Evolutionary conservation across 2,113 vertebrate genomes (phyloP), one percentile per base, ranked within the genome.

Genomic region (Clarias gariepinus): DNA sequence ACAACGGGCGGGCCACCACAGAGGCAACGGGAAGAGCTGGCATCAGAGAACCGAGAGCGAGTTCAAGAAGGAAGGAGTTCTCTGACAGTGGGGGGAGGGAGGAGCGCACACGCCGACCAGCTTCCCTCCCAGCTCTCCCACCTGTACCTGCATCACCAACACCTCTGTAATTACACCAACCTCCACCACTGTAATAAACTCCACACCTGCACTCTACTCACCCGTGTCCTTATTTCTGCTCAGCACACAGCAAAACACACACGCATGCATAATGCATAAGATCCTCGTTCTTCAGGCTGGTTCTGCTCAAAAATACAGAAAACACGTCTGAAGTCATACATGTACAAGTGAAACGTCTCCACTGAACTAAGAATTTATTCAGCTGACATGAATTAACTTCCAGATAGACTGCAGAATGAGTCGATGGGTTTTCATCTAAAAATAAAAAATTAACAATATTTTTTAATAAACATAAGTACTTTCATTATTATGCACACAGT

Each of bases 1-100:
- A 8, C 74, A 91, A 0, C 89, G 91, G 66, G 87, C 84, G 85
- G 85, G 89, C 28, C 76, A 89, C 81, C 79, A 76, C 13, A 85
- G 90, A 0, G 91, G 92, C 16, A 87, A 87, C 21, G 71, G 88
- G 63, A 89, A 93, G 52, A 92, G 89, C n/a, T 86, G 89, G 81
- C 90, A 91, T 11, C 93, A 92, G 84, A 90, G 89, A 81, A 88
- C 87, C 85, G 94, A 94, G 77, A 84, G 86, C 13, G 92, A 91
- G 18, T 87, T 89, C 8, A 91, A 82, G 8, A 86, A 89, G 28
- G 94, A 94, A 71, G 93, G 92, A 86, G 92, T 93, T 87, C 93
- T 94, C 92, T 95, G 94, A 95, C 94, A 92, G 90, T 92, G 90
- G 91, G 90, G 88, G 52, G 87, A 87, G 82, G 91, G 92, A 92